Base-by-base conservation (phyloP, 2,888 invertebrate species). In the Bhutanitis thaidina region DNA sequence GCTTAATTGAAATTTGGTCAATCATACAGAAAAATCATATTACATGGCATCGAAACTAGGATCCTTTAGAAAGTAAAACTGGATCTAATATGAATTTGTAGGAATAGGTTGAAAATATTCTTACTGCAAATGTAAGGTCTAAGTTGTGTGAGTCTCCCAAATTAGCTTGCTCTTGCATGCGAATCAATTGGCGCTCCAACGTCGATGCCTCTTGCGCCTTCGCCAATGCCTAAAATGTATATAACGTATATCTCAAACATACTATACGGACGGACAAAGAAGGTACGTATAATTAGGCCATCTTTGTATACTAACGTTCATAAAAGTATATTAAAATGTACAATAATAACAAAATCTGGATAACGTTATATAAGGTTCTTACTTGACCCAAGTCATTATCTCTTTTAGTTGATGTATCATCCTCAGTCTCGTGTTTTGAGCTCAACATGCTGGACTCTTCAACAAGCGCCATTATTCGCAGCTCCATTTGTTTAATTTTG, bases 141-240 rank as follows among this genome's bases (percentile, higher is more conserved):
- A 98, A 92, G 77, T 99, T 99, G 72, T 97, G 97, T 51, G 94
- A 94, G 57, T 98, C 98, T 40, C 95, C 95, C 56, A 97, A 91
- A 44, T 95, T 95, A 20, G 95, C 93, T 76, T 99, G 98, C 77
- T 98, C 98, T 61, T 98, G 95, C 77, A 97, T 93, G 49, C 96
- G 91, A 56, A 97, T 96, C 43, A 99, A 86, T 57, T 95, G 95
- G 49, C 97, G 91, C 77, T 99, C 99, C 69, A 98, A 93, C 7
- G 97, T 93, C 0, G 98, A 97, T 0, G 99, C 98, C 77, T 99
- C 99, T 77, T 98, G 98, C 0, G 99, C 99, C 76, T 98, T 96
- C 48, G 96, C 95, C 40, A 99, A 80, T 0, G 97, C 90, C 90
- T 90, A 9, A 1, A 41, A 37, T 20, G 5, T 20, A 20, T 20